phyloP scores from a whole-genome alignment of 1,140 invertebrate genomes.

The Littorina saxatilis region DNA sequence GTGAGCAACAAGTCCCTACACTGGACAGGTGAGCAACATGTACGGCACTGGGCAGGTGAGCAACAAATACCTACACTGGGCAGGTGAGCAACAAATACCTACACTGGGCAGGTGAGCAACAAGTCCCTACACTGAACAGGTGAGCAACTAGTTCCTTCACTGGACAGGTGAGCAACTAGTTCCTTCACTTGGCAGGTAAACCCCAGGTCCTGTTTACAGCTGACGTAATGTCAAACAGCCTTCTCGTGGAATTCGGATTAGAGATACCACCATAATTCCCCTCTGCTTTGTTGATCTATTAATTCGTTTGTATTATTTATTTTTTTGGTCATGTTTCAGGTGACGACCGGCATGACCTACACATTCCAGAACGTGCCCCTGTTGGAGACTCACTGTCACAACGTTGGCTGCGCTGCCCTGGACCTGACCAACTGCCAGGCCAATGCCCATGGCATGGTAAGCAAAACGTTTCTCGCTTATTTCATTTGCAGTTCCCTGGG shows the following conservation, averaged over 20 bases:
- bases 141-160: too few relatives aligned
- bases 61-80: neutral
- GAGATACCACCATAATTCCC: neutral
- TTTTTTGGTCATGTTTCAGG: neutral
- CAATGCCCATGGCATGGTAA: neutral
- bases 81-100: too few relatives aligned
- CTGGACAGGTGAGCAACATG: too few relatives aligned
- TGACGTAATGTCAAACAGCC: neutral
- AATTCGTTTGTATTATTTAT: neutral
- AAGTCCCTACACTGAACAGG: too few relatives aligned
- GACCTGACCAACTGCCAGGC: neutral
- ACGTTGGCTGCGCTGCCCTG: neutral
- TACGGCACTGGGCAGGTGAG: neutral
- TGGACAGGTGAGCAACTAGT: too few relatives aligned
- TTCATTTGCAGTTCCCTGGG: too few relatives aligned
- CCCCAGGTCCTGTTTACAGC: neutral
- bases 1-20: too few relatives aligned
- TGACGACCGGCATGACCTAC: constrained; percentile 27
- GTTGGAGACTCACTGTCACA: neutral
- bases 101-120: too few relatives aligned
- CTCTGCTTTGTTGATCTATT: too few relatives aligned
- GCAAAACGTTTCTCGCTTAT: neutral
- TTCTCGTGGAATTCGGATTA: neutral
- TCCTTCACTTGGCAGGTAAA: too few relatives aligned
- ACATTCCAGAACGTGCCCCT: constrained; percentile 19